A percentile compares a stretch with the other conserved stretches of the same genome.
phyloP scores from a whole-genome alignment of 2,797 vertebrate genomes.

The Xenopus petersii region DNA sequence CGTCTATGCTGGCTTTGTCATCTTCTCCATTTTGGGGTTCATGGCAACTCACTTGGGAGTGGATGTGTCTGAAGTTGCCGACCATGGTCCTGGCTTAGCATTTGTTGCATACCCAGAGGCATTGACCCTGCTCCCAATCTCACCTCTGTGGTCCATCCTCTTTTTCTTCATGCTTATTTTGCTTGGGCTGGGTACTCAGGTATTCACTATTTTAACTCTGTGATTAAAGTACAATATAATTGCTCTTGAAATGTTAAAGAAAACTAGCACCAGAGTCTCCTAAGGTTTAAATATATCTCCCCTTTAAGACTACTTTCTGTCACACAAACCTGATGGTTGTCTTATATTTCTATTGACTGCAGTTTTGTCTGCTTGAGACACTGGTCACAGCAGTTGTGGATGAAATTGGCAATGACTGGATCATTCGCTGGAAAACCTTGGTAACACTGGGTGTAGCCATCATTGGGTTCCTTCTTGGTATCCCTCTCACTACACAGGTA shows the following conservation, averaged over 20 bases:
- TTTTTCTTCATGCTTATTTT: slow-evolving; percentile 99
- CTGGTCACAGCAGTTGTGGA: slow-evolving; percentile 94
- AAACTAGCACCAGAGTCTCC: not conserved
- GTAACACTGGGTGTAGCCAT: slow-evolving; percentile 84
- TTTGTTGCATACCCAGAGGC: slow-evolving; percentile 97
- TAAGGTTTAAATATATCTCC: not conserved
- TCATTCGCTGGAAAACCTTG: slow-evolving; percentile 85
- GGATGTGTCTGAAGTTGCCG: slow-evolving; percentile 83
- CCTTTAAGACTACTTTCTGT: no score
- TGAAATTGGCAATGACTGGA: slow-evolving; percentile 95
- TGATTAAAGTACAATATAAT: no score
- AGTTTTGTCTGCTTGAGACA: slow-evolving; percentile 97
- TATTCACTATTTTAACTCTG: slow-evolving; percentile 53
- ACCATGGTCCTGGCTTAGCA: slow-evolving; percentile 94
- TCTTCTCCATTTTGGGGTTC: slow-evolving; percentile 98
- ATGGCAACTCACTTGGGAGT: slow-evolving; percentile 94
- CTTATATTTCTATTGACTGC: not conserved
- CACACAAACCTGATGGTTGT: no score
- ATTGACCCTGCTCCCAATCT: slow-evolving; percentile 91
- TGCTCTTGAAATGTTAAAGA: no score
- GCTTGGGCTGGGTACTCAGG: slow-evolving; percentile 90
- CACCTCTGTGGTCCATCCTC: slow-evolving; percentile 92
- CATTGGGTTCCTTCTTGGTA: slow-evolving; percentile 84
- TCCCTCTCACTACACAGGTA: slow-evolving; percentile 90
- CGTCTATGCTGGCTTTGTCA: slow-evolving; percentile 94